Base-by-base conservation (phyloP, 2,113 vertebrate genomes). In the Bathybates hornii region DNA sequence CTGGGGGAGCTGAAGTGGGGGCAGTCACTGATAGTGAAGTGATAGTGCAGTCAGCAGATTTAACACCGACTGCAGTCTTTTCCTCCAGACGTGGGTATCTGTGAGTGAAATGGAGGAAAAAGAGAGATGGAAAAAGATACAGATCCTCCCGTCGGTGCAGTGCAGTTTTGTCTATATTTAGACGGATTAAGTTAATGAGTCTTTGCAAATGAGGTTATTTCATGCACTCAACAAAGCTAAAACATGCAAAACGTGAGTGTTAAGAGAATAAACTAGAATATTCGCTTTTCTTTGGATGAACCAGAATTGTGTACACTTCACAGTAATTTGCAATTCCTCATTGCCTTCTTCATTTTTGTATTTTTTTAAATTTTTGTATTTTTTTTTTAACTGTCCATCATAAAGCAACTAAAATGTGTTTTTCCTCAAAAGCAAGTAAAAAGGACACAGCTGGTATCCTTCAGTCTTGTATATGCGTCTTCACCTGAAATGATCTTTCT, bases 41-140 rank as follows among this genome's bases (percentile, higher is more conserved):
- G 90, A 93, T 93, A 87, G 86, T 88, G 66, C 83, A 91, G 91
- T 96, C 94, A 95, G 94, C 94, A 93, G 81, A 93, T 93, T 95
- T 85, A 71, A 92, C 63, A 84, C n/a, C 8, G 13, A 27, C 84
- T 83, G 86, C 84, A 59, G 71, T 68, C 38, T 91, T 27, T 76
- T 81, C 78, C 73, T 90, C 73, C 43, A 56, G 21, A 84, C 54
- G 29, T 17, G 79, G 57, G 34, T 36, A 81, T 88, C 61, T 89
- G 73, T 53, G 41, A 86, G 66, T 71, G 54, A 86, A 82, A 59
- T 16, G 12, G 57, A 41, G 41, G 57, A 56, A 54, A 5, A 16
- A 52, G 27, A 83, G 41, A 59, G 54, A 87, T 76, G 21, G 56
- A 81, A 68, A 50, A 56, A 84, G 34, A 83, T 81, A 43, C 10